Conservation (phyloP, 2,888 invertebrate genomes). For the Coenonympha arcania region DNA sequence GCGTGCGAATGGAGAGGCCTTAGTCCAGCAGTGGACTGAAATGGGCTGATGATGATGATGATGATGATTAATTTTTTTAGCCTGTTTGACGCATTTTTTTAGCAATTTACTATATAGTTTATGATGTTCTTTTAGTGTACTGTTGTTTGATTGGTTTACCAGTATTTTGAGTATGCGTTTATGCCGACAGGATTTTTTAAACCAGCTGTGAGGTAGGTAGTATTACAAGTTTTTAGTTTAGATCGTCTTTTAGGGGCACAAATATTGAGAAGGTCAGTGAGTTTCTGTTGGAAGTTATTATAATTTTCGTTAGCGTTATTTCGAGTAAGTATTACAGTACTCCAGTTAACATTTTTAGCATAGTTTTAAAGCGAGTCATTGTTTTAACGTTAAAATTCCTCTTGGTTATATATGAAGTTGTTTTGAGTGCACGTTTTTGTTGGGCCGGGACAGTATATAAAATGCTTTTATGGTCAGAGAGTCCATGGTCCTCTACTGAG, state of each 20-base stretch:
- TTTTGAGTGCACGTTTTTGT: neutral
- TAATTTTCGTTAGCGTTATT: neutral
- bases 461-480: neutral
- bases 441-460: too few relatives aligned
- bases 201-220: neutral
- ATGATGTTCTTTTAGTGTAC: neutral
- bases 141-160: neutral
- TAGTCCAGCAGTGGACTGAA: too few relatives aligned
- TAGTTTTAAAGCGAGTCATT: too few relatives aligned
- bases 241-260: neutral
- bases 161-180: neutral
- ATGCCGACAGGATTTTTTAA: neutral
- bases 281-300: neutral
- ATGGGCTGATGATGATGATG: too few relatives aligned
- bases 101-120: neutral
- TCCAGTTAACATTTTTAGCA: too few relatives aligned
- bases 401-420: neutral
- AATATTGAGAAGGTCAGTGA: neutral
- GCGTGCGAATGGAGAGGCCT: too few relatives aligned
- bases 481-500: neutral
- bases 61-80: too few relatives aligned
- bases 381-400: neutral
- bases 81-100: neutral
- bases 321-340: too few relatives aligned
- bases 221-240: neutral